Base-by-base conservation (phyloP, 1,140 invertebrate species). In the Drosophila rhopaloa region DNA sequence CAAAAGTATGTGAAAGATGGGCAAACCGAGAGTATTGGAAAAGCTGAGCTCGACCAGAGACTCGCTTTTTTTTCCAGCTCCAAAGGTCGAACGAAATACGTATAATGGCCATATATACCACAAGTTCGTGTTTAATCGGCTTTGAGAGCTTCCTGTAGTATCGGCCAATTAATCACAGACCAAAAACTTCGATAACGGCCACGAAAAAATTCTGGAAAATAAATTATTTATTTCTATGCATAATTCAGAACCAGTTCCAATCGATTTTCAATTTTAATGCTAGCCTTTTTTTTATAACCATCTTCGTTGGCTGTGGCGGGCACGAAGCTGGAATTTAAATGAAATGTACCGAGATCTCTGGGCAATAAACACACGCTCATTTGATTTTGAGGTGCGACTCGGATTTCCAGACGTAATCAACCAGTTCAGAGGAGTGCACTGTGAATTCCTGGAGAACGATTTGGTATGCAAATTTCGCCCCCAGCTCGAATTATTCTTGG, bases 161-260 rank as follows among this genome's bases (percentile, higher is more conserved):
- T 38, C 37, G 37, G 8, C 29, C 68, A 72, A 72, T 72, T 72
- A 72, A 72, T 72, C 68, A 72, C 8, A 16, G n/a, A 35, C 35
- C 19, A 19, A 41, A 24, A 57, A 32, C 38, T 44, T 19, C 62
- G 62, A 70, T 70, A 68, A 67, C 48, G 55, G 40, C 47, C 55
- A 74, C 44, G 24, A 75, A 76, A 76, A 65, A 37, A 44, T 63
- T 78, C 57, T 78, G 37, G 14, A 71, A 71, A 61, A 44, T 54
- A 66, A 66, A 41, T 55, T n/a, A 60, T 60, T 67, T 50, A 54
- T 76, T 75, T 65, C 29, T 76, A 75, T 65, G 60, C 59, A 67
- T 59, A 66, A 58, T 76, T 66, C 47, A 67, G 62, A 76, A 76
- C 73, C 73, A 76, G 73, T 76, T 76, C 48, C 61, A 58, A 76